These are phyloP conservation scores for Cerastis leucographa DNA, from an alignment of 2,888 invertebrate genomes.

Conservation along the genomic window DNA sequence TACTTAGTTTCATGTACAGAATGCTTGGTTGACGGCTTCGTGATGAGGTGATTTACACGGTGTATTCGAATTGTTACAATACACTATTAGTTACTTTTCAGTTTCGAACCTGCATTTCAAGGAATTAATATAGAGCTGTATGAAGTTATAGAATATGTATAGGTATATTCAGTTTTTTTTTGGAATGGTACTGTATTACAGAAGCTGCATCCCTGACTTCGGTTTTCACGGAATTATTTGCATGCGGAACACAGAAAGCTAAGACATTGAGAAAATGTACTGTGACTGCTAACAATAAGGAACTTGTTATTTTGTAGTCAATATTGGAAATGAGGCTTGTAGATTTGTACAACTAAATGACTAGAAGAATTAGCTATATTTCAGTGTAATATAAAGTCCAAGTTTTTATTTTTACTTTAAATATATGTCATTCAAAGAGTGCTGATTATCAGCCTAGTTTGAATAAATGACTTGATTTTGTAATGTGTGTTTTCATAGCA, in stretches of 20 bases:
- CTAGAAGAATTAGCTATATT: not conserved
- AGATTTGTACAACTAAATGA: constrained; percentile 53
- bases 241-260: not conserved
- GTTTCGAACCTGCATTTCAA: not conserved
- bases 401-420: too few relatives aligned
- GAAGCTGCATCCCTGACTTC: not conserved
- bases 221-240: not conserved
- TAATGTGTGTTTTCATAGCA: too few relatives aligned
- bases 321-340: constrained; percentile 35
- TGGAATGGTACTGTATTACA: not conserved
- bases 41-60: too few relatives aligned
- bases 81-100: not conserved
- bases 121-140: not conserved
- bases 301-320: constrained; percentile 23
- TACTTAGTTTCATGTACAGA: too few relatives aligned
- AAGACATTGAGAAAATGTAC: not conserved
- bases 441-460: too few relatives aligned
- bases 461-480: too few relatives aligned
- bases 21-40: too few relatives aligned
- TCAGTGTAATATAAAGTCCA: too few relatives aligned
- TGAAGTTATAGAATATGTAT: not conserved
- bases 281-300: not conserved
- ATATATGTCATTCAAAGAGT: too few relatives aligned
- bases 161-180: not conserved
- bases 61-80: not conserved